Base-by-base conservation (phyloP, 2,888 invertebrate genomes). In the Pachycephus smyrnensis region DNA sequence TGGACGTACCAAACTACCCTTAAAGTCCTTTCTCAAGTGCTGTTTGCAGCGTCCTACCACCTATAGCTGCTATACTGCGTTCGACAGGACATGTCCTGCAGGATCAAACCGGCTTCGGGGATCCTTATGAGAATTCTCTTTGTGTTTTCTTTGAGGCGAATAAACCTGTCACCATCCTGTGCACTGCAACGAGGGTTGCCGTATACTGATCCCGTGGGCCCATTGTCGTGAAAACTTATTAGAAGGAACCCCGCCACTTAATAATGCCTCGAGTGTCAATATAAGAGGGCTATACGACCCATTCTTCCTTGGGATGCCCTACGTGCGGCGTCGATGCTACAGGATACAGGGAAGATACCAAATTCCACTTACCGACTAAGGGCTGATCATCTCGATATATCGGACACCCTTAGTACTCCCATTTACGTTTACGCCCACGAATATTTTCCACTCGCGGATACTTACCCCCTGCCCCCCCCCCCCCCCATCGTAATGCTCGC, bases 211-310 rank as follows among this genome's bases (percentile, higher is more conserved):
- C 76, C 35, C 32, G 74, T 69, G 33, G 35, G 37, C 75, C 68
- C 79, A 78, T 80, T 77, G 81, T 83, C 82, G 80, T 81, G 77
- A 77, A 79, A 83, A 79, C 82, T 85, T 82, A 83, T 83, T 83
- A 83, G 81, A 79, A 76, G 68, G 79, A 77, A 75, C 80, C 77
- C 78, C 75, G 78, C 78, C 78, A 79, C 83, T 82, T 84, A 79
- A 79, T 82, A 81, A 82, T 80, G 79, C 80, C 80, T 76, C 80
- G 77, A 83, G 81, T 81, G 79, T 83, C 81, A 78, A 78, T 78
- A 78, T 78, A 74, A 73, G 78, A 73, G 33, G 68, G 71, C 71
- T 55, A 3, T 23, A 23, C 23, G 55, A 23, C 55, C 2, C 2
- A 9, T 55, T 15, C 55, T 9, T 55, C 23, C 55, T 55, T 55